Base-by-base conservation (phyloP, 1,140 invertebrate genomes). In the Bombus polaris region DNA sequence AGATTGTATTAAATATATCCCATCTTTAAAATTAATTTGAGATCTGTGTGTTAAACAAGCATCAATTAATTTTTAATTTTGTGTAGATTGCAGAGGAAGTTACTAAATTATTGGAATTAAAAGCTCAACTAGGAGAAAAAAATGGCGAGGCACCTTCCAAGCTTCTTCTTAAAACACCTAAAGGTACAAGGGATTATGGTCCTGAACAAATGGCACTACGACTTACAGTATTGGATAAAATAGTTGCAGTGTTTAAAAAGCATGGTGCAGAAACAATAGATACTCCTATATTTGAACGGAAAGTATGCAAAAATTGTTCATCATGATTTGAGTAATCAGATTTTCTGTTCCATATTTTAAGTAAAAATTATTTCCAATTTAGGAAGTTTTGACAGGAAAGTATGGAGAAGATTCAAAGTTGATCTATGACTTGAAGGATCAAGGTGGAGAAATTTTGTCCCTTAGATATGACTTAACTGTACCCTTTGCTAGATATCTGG, bases 361-460 rank as follows among this genome's bases (percentile, higher is more conserved):
- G n/a, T 77, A 4, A 76, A 74, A 44, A 73, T 85, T 15, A 37
- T 83, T 53, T 59, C 83, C 25, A 57, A 70, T 87, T 95, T 81
- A 99, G 97, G 99, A 99, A 96, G 98, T 99, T 10, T 96, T 99
- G 53, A 99, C 99, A 72, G 99, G 99, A 71, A 99, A 99, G 96
- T 99, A 99, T 96, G 99, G 99, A 8, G 99, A 99, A 96, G 99
- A 99, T 95, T 98, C 99, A 0, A 99, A 99, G 94, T 95, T 99
- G 0, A 99, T 99, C 76, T 99, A 99, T 95, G 99, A 99, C 95
- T 95, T 99, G 15, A 98, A 98, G 93, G 99, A 99, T 96, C 99
- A 99, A 96, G 99, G 99, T 77, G 99, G 99, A 62, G 99, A 99
- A 96, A 97, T 98, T 81, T 94, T 99, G n/a, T 97, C 98, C 13